Evolutionary conservation across 1,140 invertebrate species (phyloP), one percentile per base, ranked within the genome.

Genomic region (Listronotus bonariensis): DNA sequence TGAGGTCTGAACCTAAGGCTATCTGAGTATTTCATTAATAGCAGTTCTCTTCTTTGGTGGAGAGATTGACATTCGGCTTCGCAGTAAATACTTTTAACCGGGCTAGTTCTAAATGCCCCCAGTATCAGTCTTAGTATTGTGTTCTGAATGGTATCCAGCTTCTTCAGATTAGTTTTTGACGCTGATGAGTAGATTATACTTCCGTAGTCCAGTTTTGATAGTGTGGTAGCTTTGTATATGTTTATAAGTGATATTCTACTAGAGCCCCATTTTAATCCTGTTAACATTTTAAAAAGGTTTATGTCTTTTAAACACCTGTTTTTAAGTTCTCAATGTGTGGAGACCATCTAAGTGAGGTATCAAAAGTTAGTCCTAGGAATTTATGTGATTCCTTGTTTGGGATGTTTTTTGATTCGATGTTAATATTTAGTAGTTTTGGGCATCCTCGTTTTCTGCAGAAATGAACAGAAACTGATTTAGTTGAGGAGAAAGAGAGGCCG

Each of bases 151-250:
- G 48, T 10, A 20, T 66, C 46, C 36, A 66, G 17, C 7, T 11
- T 41, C 34, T 66, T 66, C 46, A 66, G 40, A 6, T n/a, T 41
- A 31, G 56, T 36, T 32, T 32, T 46, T 9, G 9, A 31, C 3
- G 64, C 46, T 31, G 64, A 43, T 14, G 56, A 41, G 40, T 67
- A 67, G 7, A 52, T 18, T 5, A 54, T 26, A 11, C 42, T 51
- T 6, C 55, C 63, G 40, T 65, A 65, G 32, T 65, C 55, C 7
- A 58, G 9, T 43, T 54, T 52, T 40, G 55, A 57, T 48, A 53
- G 26, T 40, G 57, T 51, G 7, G 49, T 36, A 15, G 62, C 38
- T 65, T 53, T 46, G 20, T 59, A 58, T 3, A 65, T 36, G 15
- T 42, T 51, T 11, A 53, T 36, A 6, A 65, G 63, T 42, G 40